A percentile compares a stretch with the other conserved stretches of the same genome.
Evolutionary conservation across 2,113 vertebrate genomes (phyloP).

Genomic region (Synodontis membranacea): DNA sequence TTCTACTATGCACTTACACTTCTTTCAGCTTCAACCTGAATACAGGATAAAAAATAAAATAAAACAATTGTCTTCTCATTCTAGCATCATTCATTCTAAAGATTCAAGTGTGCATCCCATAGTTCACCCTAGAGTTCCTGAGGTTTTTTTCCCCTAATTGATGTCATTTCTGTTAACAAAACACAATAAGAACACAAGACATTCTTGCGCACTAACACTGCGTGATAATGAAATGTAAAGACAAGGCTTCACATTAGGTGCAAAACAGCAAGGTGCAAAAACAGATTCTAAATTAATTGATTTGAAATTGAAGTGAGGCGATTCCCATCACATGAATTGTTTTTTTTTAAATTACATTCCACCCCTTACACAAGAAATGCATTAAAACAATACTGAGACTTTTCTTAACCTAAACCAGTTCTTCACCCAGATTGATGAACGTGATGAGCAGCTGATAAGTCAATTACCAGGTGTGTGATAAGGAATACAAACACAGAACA

Average conservation of each 20-base stretch:
- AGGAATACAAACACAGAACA: background rate
- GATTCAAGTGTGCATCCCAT: conserved; percentile 20
- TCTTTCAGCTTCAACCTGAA: conserved; percentile 15
- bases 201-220: conserved; percentile 35
- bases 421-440: background rate
- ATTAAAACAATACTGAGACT: background rate
- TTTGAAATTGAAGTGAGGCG: background rate
- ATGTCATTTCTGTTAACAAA: conserved; percentile 8
- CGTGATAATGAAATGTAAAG: background rate
- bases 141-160: background rate
- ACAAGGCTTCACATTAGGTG: background rate
- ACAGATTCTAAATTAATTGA: background rate
- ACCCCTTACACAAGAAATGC: background rate
- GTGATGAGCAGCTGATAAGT: background rate
- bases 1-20: background rate
- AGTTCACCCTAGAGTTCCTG: conserved; percentile 38
- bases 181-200: conserved; percentile 10
- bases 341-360: background rate
- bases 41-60: background rate
- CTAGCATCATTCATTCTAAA: conserved; percentile 20
- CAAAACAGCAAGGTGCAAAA: conserved; percentile 7
- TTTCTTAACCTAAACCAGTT: background rate
- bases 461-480: background rate
- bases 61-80: conserved; percentile 1
- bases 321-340: background rate